Conservation (phyloP, 2,797 vertebrate genomes). For the Tinamus major region DNA sequence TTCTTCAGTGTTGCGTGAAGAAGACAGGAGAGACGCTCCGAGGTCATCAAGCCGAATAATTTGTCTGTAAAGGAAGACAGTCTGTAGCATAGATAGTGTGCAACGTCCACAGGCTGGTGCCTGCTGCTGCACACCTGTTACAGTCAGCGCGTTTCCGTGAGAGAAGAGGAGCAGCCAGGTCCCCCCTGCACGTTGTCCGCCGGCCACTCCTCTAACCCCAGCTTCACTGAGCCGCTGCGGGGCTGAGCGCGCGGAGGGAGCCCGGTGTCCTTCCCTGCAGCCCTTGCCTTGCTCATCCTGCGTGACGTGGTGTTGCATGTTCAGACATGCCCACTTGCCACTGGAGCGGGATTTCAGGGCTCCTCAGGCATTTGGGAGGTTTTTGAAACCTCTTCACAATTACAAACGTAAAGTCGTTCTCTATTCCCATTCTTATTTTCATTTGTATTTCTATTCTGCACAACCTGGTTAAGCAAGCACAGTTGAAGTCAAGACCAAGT, state of each 20-base stretch:
- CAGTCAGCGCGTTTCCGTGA: neutral
- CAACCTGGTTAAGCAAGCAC: neutral
- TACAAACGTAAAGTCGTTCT: neutral
- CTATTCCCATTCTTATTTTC: neutral
- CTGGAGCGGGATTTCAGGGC: neutral
- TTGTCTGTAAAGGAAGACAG: neutral
- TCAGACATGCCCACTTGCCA: neutral
- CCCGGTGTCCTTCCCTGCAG: too few relatives aligned
- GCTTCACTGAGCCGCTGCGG: neutral
- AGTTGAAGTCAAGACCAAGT: too few relatives aligned
- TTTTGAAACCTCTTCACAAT: neutral
- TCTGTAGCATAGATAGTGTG: neutral
- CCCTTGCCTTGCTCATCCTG: too few relatives aligned
- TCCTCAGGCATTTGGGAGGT: neutral
- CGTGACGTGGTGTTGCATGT: rapidly evolving
- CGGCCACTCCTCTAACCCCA: neutral
- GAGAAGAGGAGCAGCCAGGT: neutral
- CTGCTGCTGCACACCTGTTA: neutral
- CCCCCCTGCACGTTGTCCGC: neutral
- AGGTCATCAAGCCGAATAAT: neutral
- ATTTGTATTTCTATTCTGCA: neutral
- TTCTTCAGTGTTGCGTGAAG: neutral
- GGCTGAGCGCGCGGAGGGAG: too few relatives aligned
- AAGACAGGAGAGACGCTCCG: neutral
- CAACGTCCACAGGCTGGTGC: neutral